A percentile compares a stretch with the other conserved stretches of the same genome.
phyloP scores from a whole-genome alignment of 2,113 vertebrate species.

The Butorides virescens region DNA sequence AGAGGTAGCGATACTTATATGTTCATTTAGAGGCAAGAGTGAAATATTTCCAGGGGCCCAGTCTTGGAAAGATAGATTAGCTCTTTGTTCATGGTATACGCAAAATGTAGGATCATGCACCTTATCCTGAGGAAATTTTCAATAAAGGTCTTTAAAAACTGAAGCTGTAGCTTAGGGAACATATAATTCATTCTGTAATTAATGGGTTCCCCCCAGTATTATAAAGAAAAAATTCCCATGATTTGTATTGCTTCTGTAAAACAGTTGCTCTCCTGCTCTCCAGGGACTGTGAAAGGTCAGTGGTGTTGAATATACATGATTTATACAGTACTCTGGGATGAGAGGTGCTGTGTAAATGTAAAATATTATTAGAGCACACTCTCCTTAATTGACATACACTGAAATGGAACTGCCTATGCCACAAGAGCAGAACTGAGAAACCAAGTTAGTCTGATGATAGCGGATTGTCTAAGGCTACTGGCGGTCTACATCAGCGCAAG shows the following conservation, averaged over 20 bases:
- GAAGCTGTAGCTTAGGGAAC: not conserved
- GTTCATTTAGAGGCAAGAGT: not conserved
- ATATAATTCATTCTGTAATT: not conserved
- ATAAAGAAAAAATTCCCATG: not conserved
- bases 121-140: not conserved
- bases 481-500: not conserved
- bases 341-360: conserved; percentile 3
- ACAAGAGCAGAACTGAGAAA: not conserved
- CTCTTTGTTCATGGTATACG: not conserved
- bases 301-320: conserved; percentile 14
- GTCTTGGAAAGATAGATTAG: not conserved
- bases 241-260: conserved; percentile 11
- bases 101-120: not conserved
- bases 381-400: not conserved
- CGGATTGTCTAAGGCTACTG: not conserved
- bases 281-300: conserved; percentile 1
- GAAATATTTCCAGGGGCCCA: not conserved
- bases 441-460: not conserved
- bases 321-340: conserved; percentile 26
- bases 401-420: not conserved
- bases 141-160: not conserved
- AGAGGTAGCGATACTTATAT: not conserved
- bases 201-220: not conserved
- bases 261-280: not conserved
- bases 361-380: conserved; percentile 6